These are phyloP conservation scores for Falco peregrinus DNA, from an alignment of 2,797 vertebrate genomes.

Conservation along the genomic window DNA sequence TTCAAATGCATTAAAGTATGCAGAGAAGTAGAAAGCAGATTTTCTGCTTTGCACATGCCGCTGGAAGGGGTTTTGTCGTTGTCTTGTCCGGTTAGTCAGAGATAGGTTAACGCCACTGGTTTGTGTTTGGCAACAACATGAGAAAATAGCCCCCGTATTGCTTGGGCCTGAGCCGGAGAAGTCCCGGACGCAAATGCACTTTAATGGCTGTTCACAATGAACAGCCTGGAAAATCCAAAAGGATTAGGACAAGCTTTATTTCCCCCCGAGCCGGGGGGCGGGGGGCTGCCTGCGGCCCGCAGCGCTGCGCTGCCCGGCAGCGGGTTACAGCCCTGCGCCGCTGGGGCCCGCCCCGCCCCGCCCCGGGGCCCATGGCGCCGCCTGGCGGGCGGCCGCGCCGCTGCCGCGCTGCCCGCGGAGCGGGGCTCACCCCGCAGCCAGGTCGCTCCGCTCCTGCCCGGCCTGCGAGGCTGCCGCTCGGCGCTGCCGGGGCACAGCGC, in stretches of 20 bases:
- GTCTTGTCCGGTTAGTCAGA: background rate
- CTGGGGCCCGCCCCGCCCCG: too few species aligned
- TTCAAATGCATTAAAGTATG: background rate
- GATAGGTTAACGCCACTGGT: fast-evolving
- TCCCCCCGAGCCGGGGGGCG: background rate
- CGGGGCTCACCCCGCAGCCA: too few species aligned
- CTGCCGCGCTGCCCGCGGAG: too few species aligned
- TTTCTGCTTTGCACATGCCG: background rate
- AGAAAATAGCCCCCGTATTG: background rate
- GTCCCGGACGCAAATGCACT: background rate
- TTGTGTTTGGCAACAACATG: background rate
- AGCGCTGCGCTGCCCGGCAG: fast-evolving
- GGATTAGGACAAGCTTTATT: background rate
- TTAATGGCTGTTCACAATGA: background rate
- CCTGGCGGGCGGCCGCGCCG: too few species aligned
- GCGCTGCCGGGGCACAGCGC: fast-evolving
- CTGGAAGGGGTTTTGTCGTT: fast-evolving
- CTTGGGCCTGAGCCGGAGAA: too few species aligned
- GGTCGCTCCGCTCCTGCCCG: too few species aligned
- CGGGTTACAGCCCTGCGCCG: too few species aligned
- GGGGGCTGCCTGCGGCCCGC: fast-evolving
- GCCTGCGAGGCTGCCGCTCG: background rate
- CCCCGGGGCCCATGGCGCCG: too few species aligned
- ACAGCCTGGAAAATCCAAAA: background rate
- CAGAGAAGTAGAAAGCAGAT: background rate